Evolutionary conservation across 1,140 invertebrate species (phyloP), one percentile per base, ranked within the genome.

Genomic region (Drosophila rhopaloa): DNA sequence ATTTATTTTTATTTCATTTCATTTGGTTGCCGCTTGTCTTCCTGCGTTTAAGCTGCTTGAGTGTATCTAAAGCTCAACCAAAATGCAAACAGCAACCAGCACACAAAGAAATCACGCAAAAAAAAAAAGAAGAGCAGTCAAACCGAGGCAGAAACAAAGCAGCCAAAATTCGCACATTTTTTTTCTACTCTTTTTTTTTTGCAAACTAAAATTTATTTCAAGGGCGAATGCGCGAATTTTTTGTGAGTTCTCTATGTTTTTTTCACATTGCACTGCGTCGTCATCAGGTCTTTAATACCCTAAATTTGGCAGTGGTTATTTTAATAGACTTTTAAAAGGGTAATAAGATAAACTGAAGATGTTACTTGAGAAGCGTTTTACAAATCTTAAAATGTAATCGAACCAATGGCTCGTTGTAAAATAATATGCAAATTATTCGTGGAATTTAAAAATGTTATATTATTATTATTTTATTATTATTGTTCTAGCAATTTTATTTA

Each of bases 151-250:
- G 51, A 66, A 77, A 70, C 60, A 79, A 71, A 40, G 57, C 38
- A 59, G 14, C 43, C 53, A 47, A 78, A 85, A 80, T 55, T 79
- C 80, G 68, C 81, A 83, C 57, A 70, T 43, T 66, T 80, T 66
- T 71, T 37, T 48, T 10, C 7, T 19, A 51, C 40, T 53, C 51
- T 77, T 83, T 88, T 81, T 83, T 88, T 81, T 86, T 86, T 29
- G 65, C 75, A 90, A 90, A 90, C 73, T 86, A 78, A 83, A 90
- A 83, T 86, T 81, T 81, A 68, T 90, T 90, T 90, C 86, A 90
- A 90, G 86, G 86, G 86, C 86, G 83, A 90, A 86, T 74, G 58
- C 55, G 73, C 82, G 81, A 76, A 74, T 82, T 82, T 86, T 78
- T 75, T 62, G 55, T 59, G 35, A 41, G 46, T 43, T 66, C 35